Percentiles rank a stretch among this genome's conserved stretches.
Evolutionary conservation across 2,888 invertebrate species (phyloP).

Genomic region (Chrysolina oricalcia): DNA sequence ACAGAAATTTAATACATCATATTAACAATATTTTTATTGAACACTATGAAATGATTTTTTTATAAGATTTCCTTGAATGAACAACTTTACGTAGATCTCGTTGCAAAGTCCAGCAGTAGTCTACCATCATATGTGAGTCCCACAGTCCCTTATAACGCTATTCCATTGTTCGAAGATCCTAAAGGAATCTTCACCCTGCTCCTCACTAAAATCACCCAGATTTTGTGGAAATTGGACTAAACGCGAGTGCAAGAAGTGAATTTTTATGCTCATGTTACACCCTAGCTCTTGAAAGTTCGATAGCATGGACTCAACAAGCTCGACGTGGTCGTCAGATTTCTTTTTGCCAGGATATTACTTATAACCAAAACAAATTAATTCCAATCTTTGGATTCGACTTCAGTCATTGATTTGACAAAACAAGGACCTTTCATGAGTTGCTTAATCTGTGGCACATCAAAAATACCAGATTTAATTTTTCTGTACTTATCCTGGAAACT

Average conservation of each 20-base stretch:
- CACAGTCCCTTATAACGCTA: neutral
- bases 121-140: constrained; percentile 2
- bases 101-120: neutral
- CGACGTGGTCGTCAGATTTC: neutral
- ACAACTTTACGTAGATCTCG: neutral
- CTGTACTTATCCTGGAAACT: neutral
- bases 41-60: neutral
- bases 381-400: neutral
- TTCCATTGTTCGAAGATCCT: neutral
- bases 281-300: too few species aligned
- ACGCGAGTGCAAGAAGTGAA: too few species aligned
- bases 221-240: too few species aligned
- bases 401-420: neutral
- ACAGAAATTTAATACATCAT: neutral
- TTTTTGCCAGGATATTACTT: neutral
- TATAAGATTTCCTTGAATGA: neutral
- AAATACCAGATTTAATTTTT: neutral
- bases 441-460: too few species aligned
- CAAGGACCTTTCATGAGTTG: too few species aligned
- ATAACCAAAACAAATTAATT: neutral
- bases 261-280: too few species aligned
- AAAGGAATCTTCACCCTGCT: neutral
- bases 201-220: too few species aligned
- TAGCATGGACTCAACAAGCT: too few species aligned
- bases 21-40: neutral